Conservation (phyloP, 1,140 invertebrate genomes). For the Drosophila mojavensis region DNA sequence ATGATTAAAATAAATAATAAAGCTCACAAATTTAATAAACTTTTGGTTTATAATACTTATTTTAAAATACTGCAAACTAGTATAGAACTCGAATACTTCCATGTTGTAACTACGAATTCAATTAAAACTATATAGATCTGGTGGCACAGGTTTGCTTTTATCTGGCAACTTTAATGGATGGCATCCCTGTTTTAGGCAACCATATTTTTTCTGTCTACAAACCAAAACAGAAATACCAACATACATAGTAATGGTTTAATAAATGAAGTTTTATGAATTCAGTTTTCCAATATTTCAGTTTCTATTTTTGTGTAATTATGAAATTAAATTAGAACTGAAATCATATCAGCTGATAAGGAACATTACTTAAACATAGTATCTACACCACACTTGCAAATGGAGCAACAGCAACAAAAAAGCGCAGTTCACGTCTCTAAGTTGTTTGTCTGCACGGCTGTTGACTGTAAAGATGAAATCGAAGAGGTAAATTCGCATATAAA, state of each 20-base stretch:
- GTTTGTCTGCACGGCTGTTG: constrained; percentile 75
- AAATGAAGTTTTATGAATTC: constrained; percentile 37
- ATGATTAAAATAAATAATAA: no score
- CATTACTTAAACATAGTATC: constrained; percentile 35
- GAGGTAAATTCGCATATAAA: constrained; percentile 56
- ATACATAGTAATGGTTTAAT: constrained; percentile 36
- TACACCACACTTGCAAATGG: constrained; percentile 56
- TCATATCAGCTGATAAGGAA: constrained; percentile 23
- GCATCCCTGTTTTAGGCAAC: constrained; percentile 47
- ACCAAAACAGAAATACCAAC: constrained; percentile 54
- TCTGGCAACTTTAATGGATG: constrained; percentile 22
- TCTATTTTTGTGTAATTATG: constrained; percentile 39
- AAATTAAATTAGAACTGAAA: constrained; percentile 37
- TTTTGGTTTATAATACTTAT: no score
- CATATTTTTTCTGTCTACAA: constrained; percentile 63
- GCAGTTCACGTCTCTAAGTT: constrained; percentile 71
- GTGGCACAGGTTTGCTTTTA: background rate
- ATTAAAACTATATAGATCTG: constrained; percentile 10
- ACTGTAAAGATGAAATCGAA: constrained; percentile 82
- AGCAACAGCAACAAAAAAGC: constrained; percentile 73
- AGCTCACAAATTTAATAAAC: no score
- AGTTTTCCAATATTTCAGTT: constrained; percentile 38
- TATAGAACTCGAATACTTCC: background rate
- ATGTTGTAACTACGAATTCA: background rate
- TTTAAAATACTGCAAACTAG: background rate